phyloP scores from a whole-genome alignment of 2,888 invertebrate genomes.

The Scaptomyza polygonia region DNA sequence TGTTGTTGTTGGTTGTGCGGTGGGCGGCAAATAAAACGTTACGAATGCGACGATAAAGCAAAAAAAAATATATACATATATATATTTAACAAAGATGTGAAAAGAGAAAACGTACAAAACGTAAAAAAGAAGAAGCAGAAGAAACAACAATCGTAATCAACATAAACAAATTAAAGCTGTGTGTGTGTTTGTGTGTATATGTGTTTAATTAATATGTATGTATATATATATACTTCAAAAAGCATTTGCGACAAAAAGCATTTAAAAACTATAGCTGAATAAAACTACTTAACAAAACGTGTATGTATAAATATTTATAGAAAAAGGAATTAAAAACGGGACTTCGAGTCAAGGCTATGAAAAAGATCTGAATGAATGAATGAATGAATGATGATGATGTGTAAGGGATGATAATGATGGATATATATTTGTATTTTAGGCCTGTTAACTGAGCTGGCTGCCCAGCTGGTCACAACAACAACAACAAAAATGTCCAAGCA shows the following conservation, averaged over 20 bases:
- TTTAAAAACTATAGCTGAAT: conserved; percentile 40
- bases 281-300: conserved; percentile 4
- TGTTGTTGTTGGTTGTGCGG: conserved; percentile 26
- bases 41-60: conserved; percentile 60
- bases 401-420: conserved; percentile 30
- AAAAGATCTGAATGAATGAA: conserved; percentile 26
- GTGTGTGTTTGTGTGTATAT: conserved; percentile 1
- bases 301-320: conserved; percentile 3
- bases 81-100: conserved; percentile 52
- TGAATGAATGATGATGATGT: conserved; percentile 24
- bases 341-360: conserved; percentile 46
- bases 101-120: conserved; percentile 47
- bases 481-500: conserved; percentile 25
- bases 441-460: conserved; percentile 5
- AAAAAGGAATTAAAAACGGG: conserved; percentile 21
- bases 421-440: conserved; percentile 1
- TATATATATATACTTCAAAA: conserved; percentile 24
- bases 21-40: conserved; percentile 53
- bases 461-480: conserved; percentile 17
- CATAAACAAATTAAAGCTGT: conserved; percentile 44
- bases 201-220: not conserved
- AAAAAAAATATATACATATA: too few relatives aligned
- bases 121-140: conserved; percentile 14
- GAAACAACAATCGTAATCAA: conserved; percentile 42
- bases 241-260: conserved; percentile 49